These are phyloP conservation scores for Synergus gifuensis DNA, from an alignment of 2,888 invertebrate species.

Conservation along the genomic window DNA sequence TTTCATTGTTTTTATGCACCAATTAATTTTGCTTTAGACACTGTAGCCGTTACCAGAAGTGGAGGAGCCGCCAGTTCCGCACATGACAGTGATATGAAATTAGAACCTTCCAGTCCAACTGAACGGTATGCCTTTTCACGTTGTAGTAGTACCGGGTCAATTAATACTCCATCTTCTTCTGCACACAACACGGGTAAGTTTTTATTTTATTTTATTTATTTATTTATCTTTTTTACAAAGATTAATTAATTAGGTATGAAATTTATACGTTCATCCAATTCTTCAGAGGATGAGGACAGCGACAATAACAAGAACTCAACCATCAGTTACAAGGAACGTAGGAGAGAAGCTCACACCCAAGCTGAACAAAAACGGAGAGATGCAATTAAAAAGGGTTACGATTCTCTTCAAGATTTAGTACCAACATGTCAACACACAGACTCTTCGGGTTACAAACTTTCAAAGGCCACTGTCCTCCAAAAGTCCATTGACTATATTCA, in stretches of 20 bases:
- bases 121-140: constrained; percentile 83
- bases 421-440: constrained; percentile 97
- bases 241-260: not conserved
- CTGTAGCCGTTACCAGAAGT: constrained; percentile 54
- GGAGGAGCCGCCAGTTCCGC: constrained; percentile 54
- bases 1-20: not conserved
- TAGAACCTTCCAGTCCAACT: constrained; percentile 82
- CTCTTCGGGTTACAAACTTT: constrained; percentile 94
- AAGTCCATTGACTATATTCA: constrained; percentile 96
- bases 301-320: constrained; percentile 81
- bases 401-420: constrained; percentile 94
- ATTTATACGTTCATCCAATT: constrained; percentile 45
- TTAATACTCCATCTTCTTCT: constrained; percentile 88
- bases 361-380: constrained; percentile 98
- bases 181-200: constrained; percentile 87
- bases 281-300: constrained; percentile 83
- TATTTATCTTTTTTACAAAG: constrained; percentile 32
- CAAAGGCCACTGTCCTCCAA: constrained; percentile 97
- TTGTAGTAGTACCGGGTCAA: constrained; percentile 88
- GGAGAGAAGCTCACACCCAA: constrained; percentile 96
- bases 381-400: constrained; percentile 98
- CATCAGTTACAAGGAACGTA: constrained; percentile 93
- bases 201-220: not conserved
- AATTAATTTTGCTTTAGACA: not conserved
- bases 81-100: constrained; percentile 77